phyloP scores from a whole-genome alignment of 2,797 vertebrate species.

The Cyprinella venusta region DNA sequence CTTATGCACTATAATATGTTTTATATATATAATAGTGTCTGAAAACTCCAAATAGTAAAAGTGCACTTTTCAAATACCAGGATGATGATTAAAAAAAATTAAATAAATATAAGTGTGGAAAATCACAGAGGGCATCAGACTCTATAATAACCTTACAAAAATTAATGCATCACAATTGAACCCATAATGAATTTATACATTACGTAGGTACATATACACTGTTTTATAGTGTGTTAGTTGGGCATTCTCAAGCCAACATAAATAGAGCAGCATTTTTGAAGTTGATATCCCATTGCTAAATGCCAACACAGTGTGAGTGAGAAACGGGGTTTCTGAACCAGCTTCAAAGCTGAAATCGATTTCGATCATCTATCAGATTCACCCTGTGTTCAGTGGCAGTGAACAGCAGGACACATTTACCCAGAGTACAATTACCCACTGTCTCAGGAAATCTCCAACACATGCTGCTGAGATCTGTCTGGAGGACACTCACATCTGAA shows the following conservation, averaged over 20 bases:
- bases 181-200: background rate
- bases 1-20: background rate
- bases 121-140: background rate
- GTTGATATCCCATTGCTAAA: constrained; percentile 23
- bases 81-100: too few relatives aligned
- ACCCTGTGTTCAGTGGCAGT: background rate
- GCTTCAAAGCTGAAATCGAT: constrained; percentile 41
- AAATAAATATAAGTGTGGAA: too few relatives aligned
- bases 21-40: too few relatives aligned
- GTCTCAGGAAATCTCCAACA: constrained; percentile 4
- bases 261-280: background rate
- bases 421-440: constrained; percentile 30
- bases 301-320: constrained; percentile 23
- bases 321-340: background rate
- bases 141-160: background rate
- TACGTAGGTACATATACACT: background rate
- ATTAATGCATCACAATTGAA: background rate
- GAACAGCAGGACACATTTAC: constrained; percentile 36
- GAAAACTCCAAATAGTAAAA: too few relatives aligned
- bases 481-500: constrained; percentile 7
- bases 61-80: too few relatives aligned
- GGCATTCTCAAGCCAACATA: background rate
- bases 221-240: background rate
- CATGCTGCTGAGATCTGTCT: background rate
- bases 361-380: constrained; percentile 44